These are phyloP conservation scores for Dryobates pubescens DNA, from an alignment of 2,797 vertebrate species.

Conservation along the genomic window DNA sequence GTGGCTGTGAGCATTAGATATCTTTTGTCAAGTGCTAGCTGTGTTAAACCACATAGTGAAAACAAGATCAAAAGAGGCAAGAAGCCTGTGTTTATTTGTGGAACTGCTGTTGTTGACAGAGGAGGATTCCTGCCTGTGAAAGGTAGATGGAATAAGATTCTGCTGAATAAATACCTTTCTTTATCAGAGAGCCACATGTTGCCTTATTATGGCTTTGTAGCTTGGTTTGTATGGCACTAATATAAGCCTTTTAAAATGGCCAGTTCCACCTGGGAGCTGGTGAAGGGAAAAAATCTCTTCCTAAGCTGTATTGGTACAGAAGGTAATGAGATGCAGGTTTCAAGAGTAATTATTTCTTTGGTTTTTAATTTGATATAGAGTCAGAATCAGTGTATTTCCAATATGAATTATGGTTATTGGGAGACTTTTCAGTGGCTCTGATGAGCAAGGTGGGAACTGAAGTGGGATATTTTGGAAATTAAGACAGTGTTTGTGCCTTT, in stretches of 20 bases:
- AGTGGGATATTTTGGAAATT: background rate
- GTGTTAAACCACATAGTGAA: constrained; percentile 14
- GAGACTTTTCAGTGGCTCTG: background rate
- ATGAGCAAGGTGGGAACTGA: background rate
- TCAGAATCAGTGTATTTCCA: background rate
- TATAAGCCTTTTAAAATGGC: background rate
- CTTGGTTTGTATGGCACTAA: background rate
- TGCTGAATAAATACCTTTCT: background rate
- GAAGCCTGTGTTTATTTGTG: constrained; percentile 18
- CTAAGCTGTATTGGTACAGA: background rate
- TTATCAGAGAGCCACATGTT: background rate
- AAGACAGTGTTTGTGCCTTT: background rate
- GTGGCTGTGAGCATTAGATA: background rate
- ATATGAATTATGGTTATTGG: background rate
- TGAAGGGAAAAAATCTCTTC: background rate
- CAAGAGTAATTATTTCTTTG: background rate
- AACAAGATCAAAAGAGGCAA: background rate
- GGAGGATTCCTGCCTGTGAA: background rate
- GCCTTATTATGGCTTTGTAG: background rate
- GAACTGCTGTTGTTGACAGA: background rate
- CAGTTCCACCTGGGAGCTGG: background rate
- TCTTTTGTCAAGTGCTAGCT: constrained; percentile 19
- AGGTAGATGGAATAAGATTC: background rate
- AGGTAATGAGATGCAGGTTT: background rate
- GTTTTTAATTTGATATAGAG: background rate